Evolutionary conservation across 2,797 vertebrate genomes (phyloP), one percentile per base, ranked within the genome.

Genomic region (Mormyrops boulengeri): DNA sequence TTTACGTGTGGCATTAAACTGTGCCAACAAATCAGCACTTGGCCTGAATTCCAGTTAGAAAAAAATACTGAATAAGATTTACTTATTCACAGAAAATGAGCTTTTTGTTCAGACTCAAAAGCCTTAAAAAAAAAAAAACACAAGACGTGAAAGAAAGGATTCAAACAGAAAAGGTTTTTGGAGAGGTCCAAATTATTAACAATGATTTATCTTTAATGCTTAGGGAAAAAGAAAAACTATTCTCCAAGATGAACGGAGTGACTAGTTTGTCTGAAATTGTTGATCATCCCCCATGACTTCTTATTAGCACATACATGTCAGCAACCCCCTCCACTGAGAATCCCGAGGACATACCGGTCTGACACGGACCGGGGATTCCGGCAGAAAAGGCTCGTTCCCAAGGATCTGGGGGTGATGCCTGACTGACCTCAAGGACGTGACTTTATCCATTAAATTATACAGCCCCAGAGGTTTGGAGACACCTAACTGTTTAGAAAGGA

Each of bases 1-100:
- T 86, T 85, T 34, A 55, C 50, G 49, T 53, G 22, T 8, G 22
- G 30, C 50, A 19, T 86, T 55, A 86, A 17, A 34, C 50, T 4
- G 50, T 86, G 85, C 49, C 49, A 86, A 55, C 50, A 86, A 86
- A 52, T 86, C 49, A 52, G 85, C 85, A 86, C 26, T 38, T 86
- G 85, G 52, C 49, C 52, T 52, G 52, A 86, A 53, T 86, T 52
- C 12, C 85, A 86, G 14, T 85, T 52, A 49, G 44, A 85, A 53
- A 38, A 38, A 86, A 86, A 53, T 86, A 26, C 49, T 12, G 50
- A 52, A 53, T 86, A 86, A 52, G 49, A 53, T 52, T 52, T 53
- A 52, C 50, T 86, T 86, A 26, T 53, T 86, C 49, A 38, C 49
- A 86, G 85, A 86, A 50, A 53, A 86, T 86, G 22, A 86, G 85